Percentiles rank a stretch among this genome's conserved stretches.
Evolutionary conservation across 2,797 vertebrate genomes (phyloP).

Genomic region (Crenuchus spilurus): DNA sequence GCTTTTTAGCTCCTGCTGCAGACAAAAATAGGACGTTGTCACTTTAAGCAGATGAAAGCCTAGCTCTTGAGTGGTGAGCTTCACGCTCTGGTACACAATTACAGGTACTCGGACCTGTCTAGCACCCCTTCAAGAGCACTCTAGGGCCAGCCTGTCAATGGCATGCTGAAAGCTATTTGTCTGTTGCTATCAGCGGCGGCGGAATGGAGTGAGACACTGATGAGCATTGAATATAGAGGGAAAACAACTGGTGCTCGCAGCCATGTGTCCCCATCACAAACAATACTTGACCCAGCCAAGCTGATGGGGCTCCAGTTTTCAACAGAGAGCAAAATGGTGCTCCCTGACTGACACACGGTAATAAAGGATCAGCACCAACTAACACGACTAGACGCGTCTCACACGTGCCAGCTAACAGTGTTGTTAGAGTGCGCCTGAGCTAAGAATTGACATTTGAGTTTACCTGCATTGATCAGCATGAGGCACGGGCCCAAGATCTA

Average conservation of each 20-base stretch:
- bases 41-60: slow-evolving; percentile 95
- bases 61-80: slow-evolving; percentile 87
- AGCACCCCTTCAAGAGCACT: slow-evolving; percentile 93
- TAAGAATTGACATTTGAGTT: slow-evolving; percentile 55
- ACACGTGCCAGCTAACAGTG: slow-evolving; percentile 20
- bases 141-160: slow-evolving; percentile 89
- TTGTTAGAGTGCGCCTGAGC: slow-evolving; percentile 52
- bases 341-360: slow-evolving; percentile 34
- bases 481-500: slow-evolving; percentile 29
- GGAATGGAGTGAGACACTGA: slow-evolving; percentile 84
- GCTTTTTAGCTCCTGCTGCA: slow-evolving; percentile 52
- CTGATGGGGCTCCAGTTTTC: slow-evolving; percentile 61
- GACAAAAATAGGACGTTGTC: slow-evolving; percentile 86
- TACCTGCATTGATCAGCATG: slow-evolving; percentile 57
- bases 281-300: slow-evolving; percentile 70
- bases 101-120: slow-evolving; percentile 94
- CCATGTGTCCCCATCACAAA: slow-evolving; percentile 74
- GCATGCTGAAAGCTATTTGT: slow-evolving; percentile 92
- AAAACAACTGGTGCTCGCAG: slow-evolving; percentile 68
- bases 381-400: not conserved
- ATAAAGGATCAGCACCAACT: slow-evolving; percentile 49
- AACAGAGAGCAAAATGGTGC: slow-evolving; percentile 46
- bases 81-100: slow-evolving; percentile 92
- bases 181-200: slow-evolving; percentile 86
- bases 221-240: slow-evolving; percentile 87